A percentile compares a stretch with the other conserved stretches of the same genome.
phyloP scores from a whole-genome alignment of 2,113 vertebrate genomes.

The Rhea pennata region DNA sequence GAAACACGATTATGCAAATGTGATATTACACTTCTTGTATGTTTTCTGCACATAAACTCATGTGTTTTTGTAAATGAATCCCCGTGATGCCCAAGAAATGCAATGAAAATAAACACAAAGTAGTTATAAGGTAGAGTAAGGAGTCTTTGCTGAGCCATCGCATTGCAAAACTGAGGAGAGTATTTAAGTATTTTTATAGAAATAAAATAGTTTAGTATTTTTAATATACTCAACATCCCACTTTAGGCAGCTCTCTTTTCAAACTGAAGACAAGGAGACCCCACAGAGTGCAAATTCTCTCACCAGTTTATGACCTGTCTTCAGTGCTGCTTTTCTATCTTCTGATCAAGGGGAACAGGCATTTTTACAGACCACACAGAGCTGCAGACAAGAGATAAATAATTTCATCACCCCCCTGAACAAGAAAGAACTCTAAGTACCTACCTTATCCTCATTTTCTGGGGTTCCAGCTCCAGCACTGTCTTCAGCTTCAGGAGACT shows the following conservation, averaged over 20 bases:
- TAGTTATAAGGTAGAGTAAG: not conserved
- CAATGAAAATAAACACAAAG: not conserved
- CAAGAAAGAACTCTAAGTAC: not conserved
- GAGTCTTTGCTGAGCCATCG: not conserved
- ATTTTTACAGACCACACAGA: not conserved
- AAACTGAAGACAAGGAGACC: not conserved
- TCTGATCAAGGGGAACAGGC: not conserved
- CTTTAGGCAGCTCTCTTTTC: not conserved
- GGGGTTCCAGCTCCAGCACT: not conserved
- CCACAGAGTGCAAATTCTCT: not conserved
- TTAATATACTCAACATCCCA: not conserved
- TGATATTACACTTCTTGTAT: not conserved
- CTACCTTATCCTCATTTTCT: slow-evolving; percentile 30
- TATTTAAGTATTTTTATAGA: not conserved
- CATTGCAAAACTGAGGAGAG: not conserved
- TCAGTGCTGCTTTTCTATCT: not conserved
- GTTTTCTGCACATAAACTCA: not conserved
- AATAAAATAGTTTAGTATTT: not conserved
- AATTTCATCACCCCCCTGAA: not conserved
- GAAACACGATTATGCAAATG: not conserved
- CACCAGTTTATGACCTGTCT: not conserved
- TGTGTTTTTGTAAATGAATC: not conserved
- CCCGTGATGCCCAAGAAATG: not conserved
- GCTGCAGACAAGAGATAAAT: not conserved
- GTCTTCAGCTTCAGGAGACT: not conserved